Conservation (phyloP, 2,888 invertebrate genomes). For the Troilus luridus region DNA sequence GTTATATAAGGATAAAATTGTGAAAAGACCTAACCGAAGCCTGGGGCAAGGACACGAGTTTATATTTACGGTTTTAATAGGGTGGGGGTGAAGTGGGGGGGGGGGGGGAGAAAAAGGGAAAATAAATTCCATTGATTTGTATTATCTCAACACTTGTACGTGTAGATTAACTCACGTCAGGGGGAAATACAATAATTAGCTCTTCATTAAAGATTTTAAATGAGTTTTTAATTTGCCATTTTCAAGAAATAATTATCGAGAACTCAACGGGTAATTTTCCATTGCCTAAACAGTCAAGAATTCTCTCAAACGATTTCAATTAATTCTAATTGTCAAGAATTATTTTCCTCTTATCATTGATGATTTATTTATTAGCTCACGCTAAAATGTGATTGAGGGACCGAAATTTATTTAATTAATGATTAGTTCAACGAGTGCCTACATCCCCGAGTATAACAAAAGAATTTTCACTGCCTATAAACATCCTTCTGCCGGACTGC, state of each 20-base stretch:
- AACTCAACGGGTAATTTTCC: not conserved
- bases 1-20: not conserved
- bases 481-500: no score
- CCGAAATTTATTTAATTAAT: no score
- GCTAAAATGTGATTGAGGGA: no score
- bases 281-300: not conserved
- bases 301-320: not conserved
- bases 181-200: slow-evolving; percentile 4
- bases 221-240: slow-evolving; percentile 4
- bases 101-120: not conserved
- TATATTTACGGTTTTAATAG: not conserved
- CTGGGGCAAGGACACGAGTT: not conserved
- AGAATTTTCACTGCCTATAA: no score
- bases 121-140: not conserved
- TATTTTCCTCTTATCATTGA: not conserved
- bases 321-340: not conserved
- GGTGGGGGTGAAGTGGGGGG: not conserved
- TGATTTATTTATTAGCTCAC: no score
- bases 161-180: not conserved
- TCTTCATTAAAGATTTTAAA: not conserved
- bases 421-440: no score
- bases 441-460: no score
- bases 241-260: not conserved
- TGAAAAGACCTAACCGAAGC: not conserved
- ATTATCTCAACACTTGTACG: not conserved